Percentiles rank a stretch among this genome's conserved stretches.
phyloP scores from a whole-genome alignment of 2,888 invertebrate species.

The Napeogenes sylphis region DNA sequence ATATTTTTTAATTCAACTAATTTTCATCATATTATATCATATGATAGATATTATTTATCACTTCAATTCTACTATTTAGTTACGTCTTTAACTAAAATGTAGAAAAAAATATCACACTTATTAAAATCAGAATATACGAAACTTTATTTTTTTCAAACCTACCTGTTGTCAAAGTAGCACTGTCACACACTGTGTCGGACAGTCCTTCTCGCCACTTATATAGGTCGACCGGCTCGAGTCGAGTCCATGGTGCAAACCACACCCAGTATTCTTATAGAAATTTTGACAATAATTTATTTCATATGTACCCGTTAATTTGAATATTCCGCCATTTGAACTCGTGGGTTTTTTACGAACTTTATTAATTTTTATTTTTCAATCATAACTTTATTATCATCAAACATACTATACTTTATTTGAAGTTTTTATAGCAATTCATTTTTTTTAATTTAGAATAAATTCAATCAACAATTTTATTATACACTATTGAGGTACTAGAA shows the following conservation, averaged over 20 bases:
- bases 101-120: conserved; percentile 6
- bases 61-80: too few relatives aligned
- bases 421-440: too few relatives aligned
- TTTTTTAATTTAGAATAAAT: too few relatives aligned
- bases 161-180: conserved; percentile 56
- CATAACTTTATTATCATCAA: too few relatives aligned
- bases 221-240: conserved; percentile 49
- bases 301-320: neutral
- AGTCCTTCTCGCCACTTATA: conserved; percentile 64
- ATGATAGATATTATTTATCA: too few relatives aligned
- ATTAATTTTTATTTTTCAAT: neutral
- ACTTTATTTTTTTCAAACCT: conserved; percentile 25
- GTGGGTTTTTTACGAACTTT: neutral
- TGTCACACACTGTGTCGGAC: conserved; percentile 51
- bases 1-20: too few relatives aligned
- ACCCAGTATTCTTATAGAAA: conserved; percentile 34
- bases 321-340: neutral
- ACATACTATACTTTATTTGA: too few relatives aligned
- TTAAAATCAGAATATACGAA: neutral
- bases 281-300: neutral
- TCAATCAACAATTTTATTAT: too few relatives aligned
- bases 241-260: conserved; percentile 39
- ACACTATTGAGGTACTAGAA: too few relatives aligned
- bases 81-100: too few relatives aligned
- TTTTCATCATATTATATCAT: too few relatives aligned